Evolutionary conservation across 35 echinoderm and acorn worm genomes (phyloP), one percentile per base, ranked within the genome.

Genomic region (Anneissia japonica): DNA sequence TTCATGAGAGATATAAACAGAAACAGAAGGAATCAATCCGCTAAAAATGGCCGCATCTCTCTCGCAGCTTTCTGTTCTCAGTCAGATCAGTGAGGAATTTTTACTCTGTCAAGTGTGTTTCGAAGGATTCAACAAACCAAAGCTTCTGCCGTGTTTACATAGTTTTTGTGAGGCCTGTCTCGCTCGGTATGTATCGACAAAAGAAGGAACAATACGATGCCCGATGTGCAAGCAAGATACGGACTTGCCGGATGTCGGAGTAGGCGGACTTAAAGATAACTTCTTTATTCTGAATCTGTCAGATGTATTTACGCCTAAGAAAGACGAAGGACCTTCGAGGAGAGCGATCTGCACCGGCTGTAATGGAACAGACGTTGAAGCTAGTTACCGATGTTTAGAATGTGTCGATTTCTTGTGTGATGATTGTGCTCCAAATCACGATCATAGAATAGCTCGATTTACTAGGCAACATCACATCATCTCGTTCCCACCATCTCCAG

Each of bases 71-170:
- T 99, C 96, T 1, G 96, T 99, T 86, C 80, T 94, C 3, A 94
- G 89, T 79, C 96, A 99, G 94, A 99, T 97, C 75, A 99, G 92
- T 72, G 96, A 99, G 64, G 96, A 99, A 99, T 99, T 99, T 82
- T 81, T 99, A 19, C 84, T 99, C 31, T 94, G 92, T 40, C 96
- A 99, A 84, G 92, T 99, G 3, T 99, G 96, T 99, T 99, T 99
- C 45, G 96, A 99, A 45, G 79, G 89, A 79, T 99, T 99, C 77
- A 94, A 87, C 81, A 91, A 93, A 51, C 96, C 96, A 17, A 99
- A 99, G 94, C 84, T 94, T n/a, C 82, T 94, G 23, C 96, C 92
- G 19, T 99, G 96, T 76, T 87, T 99, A 51, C 96, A 99, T 79
- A 99, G 91, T 77, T 99, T 99, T 87, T 99, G 96, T 56, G 96